Conservation (phyloP, 2,113 vertebrate genomes). For the Odobenus rosmarus region DNA sequence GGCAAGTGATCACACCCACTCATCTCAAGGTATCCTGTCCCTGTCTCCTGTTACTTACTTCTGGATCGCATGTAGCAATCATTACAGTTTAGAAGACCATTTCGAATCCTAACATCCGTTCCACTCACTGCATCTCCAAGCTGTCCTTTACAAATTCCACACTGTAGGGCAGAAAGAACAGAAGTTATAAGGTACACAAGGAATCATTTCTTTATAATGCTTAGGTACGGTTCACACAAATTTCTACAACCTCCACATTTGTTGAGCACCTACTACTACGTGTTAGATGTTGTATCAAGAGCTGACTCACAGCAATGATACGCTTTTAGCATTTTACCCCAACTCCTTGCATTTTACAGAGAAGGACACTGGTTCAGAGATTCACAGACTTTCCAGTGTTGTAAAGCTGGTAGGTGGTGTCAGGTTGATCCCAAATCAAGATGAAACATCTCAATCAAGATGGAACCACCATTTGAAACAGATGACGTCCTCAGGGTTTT, state of each 20-base stretch:
- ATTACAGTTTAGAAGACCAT: conserved; percentile 96
- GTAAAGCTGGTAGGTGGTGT: neutral
- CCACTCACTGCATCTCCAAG: conserved; percentile 94
- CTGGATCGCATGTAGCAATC: conserved; percentile 97
- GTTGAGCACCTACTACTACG: neutral
- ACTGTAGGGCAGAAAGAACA: conserved; percentile 84
- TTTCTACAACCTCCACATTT: neutral
- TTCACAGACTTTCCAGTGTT: neutral
- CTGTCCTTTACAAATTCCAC: conserved; percentile 97
- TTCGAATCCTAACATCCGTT: conserved; percentile 96
- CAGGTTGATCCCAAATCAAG: neutral
- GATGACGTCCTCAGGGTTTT: neutral
- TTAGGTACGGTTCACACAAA: neutral
- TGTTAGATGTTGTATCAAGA: neutral
- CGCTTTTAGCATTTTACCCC: neutral
- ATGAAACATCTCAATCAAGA: neutral
- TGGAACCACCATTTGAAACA: neutral
- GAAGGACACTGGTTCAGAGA: neutral
- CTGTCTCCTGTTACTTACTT: conserved; percentile 88
- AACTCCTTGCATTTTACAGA: neutral
- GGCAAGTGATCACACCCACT: fast-evolving
- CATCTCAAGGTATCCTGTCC: neutral
- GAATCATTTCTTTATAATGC: neutral
- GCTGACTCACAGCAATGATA: neutral
- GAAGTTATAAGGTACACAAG: neutral